phyloP scores from a whole-genome alignment of 2,113 vertebrate genomes.

The Spea bombifrons region DNA sequence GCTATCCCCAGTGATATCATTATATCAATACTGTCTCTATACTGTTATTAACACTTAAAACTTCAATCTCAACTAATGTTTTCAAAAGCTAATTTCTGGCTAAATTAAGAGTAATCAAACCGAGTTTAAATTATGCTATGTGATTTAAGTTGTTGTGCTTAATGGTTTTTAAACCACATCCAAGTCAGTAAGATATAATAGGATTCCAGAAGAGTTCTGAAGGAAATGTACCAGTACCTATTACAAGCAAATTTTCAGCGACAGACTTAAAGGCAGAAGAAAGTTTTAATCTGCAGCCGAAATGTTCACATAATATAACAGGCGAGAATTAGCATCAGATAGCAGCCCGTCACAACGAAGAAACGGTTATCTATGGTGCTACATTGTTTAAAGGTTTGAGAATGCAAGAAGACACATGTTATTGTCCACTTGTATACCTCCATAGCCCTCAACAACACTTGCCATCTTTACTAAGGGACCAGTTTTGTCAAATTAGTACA shows the following conservation, averaged over 20 bases:
- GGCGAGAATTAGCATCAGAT: too few relatives aligned
- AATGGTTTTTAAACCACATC: slow-evolving; percentile 41
- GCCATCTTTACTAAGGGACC: too few relatives aligned
- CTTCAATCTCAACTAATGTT: slow-evolving; percentile 46
- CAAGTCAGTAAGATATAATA: slow-evolving; percentile 40
- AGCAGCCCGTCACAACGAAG: too few relatives aligned
- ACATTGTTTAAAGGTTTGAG: too few relatives aligned
- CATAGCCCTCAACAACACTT: too few relatives aligned
- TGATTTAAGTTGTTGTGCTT: slow-evolving; percentile 42
- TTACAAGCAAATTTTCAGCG: slow-evolving; percentile 19
- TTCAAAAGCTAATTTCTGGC: slow-evolving; percentile 34
- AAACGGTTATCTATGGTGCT: too few relatives aligned
- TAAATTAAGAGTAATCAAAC: slow-evolving; percentile 46
- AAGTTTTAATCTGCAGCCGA: not conserved
- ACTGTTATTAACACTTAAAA: slow-evolving; percentile 31
- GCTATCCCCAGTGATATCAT: not conserved
- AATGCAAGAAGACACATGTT: too few relatives aligned
- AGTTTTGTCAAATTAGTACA: too few relatives aligned
- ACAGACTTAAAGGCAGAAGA: not conserved
- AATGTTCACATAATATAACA: too few relatives aligned
- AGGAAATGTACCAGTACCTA: slow-evolving; percentile 25
- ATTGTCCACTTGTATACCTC: too few relatives aligned
- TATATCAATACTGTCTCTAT: slow-evolving; percentile 29
- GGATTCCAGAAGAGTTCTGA: slow-evolving; percentile 24
- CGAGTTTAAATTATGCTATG: slow-evolving; percentile 46